Conservation (phyloP, 2,797 vertebrate species). For the Acrossocheilus fasciatus region DNA sequence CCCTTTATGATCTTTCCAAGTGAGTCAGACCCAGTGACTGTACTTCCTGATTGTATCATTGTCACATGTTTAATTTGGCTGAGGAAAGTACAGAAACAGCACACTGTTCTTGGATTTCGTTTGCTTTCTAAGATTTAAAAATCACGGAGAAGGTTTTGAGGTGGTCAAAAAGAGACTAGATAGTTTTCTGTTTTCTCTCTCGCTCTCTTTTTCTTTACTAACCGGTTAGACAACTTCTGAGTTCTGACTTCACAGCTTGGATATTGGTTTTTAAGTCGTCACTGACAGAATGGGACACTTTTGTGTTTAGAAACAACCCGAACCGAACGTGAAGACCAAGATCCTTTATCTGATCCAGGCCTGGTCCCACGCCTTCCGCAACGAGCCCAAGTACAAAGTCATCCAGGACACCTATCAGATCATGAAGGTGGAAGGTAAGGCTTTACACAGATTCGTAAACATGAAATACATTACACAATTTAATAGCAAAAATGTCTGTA, state of each 20-base stretch:
- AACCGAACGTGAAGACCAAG: conserved; percentile 94
- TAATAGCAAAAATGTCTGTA: background rate
- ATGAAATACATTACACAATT: background rate
- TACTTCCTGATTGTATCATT: conserved; percentile 78
- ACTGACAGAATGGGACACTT: background rate
- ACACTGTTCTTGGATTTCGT: background rate
- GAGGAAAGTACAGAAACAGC: conserved; percentile 64
- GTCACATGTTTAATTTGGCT: conserved; percentile 67
- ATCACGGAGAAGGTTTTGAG: background rate
- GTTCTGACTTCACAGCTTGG: background rate
- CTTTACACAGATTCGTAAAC: background rate
- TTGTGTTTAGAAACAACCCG: conserved; percentile 85
- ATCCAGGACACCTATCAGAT: conserved; percentile 99
- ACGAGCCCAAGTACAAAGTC: conserved; percentile 98
- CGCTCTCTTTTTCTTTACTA: background rate
- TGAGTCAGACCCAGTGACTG: conserved; percentile 50
- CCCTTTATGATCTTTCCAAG: conserved; percentile 23
- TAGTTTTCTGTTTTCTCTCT: background rate
- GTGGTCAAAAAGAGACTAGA: too few species aligned
- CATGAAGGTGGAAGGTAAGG: conserved; percentile 97
- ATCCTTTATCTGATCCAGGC: conserved; percentile 97
- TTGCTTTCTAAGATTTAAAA: background rate
- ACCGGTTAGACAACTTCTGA: background rate
- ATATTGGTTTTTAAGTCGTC: background rate
- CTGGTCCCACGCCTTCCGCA: conserved; percentile 97